Percentiles rank a stretch among this genome's conserved stretches.
These are phyloP conservation scores for Erebia ligea DNA, from an alignment of 2,888 invertebrate genomes.

Conservation along the genomic window DNA sequence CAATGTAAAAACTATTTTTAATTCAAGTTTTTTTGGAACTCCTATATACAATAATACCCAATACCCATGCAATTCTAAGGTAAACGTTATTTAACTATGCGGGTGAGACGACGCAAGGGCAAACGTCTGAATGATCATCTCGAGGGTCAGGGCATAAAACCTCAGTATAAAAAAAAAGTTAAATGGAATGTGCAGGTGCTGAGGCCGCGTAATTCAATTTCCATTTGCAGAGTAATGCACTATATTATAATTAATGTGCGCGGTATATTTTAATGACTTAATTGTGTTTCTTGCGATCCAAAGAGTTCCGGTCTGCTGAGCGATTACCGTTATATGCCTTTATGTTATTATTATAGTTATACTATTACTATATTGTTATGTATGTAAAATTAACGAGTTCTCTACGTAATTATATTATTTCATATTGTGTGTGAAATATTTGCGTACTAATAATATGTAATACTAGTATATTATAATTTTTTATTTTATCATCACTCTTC, in stretches of 20 bases:
- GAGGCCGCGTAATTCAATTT: constrained; percentile 20
- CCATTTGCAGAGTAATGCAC: constrained; percentile 22
- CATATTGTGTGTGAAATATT: background rate
- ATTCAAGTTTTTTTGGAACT: background rate
- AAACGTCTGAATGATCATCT: background rate
- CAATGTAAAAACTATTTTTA: background rate
- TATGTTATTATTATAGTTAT: background rate
- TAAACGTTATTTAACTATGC: background rate
- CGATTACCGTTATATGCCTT: constrained; percentile 13
- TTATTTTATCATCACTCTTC: background rate
- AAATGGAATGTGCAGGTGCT: constrained; percentile 30
- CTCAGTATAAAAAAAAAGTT: constrained; percentile 4
- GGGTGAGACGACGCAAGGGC: constrained; percentile 4
- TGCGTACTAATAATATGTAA: too few relatives aligned
- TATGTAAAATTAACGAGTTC: background rate
- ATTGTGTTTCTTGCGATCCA: constrained; percentile 23
- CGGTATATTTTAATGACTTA: constrained; percentile 21
- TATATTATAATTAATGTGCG: constrained; percentile 16
- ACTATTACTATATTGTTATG: background rate
- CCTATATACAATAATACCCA: too few relatives aligned
- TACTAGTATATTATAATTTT: background rate
- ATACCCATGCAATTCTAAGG: background rate
- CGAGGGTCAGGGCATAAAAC: constrained; percentile 6
- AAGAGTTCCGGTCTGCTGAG: constrained; percentile 27
- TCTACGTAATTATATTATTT: background rate